Evolutionary conservation across 2,797 vertebrate species (phyloP), one percentile per base, ranked within the genome.

Genomic region (Jordanella pulchra): DNA sequence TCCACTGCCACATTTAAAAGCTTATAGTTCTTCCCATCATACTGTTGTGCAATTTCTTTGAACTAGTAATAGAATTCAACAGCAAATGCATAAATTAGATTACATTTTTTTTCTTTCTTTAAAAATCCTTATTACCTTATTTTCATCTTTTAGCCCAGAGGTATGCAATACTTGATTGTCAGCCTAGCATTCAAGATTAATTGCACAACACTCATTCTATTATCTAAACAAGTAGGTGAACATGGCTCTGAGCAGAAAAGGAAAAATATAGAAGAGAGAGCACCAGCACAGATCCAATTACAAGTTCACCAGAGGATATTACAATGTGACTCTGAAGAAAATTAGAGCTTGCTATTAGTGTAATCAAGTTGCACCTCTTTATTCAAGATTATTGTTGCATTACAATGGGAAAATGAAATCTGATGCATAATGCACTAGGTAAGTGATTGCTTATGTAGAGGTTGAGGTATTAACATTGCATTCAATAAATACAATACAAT

Each of bases 211-310:
- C 23, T 55, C 53, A 55, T 45, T 53, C 69, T 67, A 28, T 66
- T 60, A 60, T 60, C 64, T 51, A 55, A 75, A 56, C 50, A 65
- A 61, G 66, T 28, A 72, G 56, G 54, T 61, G 42, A 76, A 35
- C 3, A 23, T 3, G 25, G 50, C 30, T 68, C 55, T 55, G n/a
- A 67, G 70, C 50, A 64, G 5, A 39, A 55, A 53, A 66, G 50
- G 3, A 11, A 28, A 71, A 23, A n/a, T 10, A 61, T 50, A 11
- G 23, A 71, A 48, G 15, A 32, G 17, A 60, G 27, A 61, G 25
- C 39, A 67, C 27, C 30, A 45, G 65, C 65, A 72, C 64, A 63
- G 17, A 64, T 67, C 12, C 30, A 77, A 77, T 72, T 48, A 64
- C 55, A 72, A 44, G n/a, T 55, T 25, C 17, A 55, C 9, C 15